These are phyloP conservation scores for Lasioglossum calceatum DNA, from an alignment of 2,888 invertebrate species.

Conservation along the genomic window DNA sequence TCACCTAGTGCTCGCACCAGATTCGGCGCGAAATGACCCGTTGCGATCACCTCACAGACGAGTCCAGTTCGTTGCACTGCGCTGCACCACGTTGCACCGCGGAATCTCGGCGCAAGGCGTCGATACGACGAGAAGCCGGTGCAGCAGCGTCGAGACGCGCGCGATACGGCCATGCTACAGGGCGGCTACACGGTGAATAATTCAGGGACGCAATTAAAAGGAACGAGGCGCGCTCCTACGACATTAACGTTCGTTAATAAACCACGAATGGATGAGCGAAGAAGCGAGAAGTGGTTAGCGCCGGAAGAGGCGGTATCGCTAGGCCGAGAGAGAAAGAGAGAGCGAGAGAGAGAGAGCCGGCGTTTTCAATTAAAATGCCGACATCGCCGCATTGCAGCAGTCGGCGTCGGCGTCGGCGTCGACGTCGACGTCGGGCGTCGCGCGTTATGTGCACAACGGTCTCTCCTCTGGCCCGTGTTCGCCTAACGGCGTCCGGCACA, in stretches of 20 bases:
- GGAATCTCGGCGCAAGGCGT: not conserved
- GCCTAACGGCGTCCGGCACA: conserved; percentile 23
- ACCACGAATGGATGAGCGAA: conserved; percentile 63
- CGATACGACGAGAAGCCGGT: not conserved
- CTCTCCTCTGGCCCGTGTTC: conserved; percentile 6
- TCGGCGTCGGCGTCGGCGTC: conserved; percentile 63
- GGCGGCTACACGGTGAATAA: conserved; percentile 43
- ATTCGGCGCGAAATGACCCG: not conserved
- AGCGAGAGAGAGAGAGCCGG: conserved; percentile 38
- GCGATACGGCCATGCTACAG: not conserved
- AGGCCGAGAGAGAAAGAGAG: conserved; percentile 9
- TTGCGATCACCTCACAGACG: not conserved
- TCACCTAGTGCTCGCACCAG: not conserved
- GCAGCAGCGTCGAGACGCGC: not conserved
- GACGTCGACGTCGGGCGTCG: conserved; percentile 61
- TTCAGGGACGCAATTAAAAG: conserved; percentile 62
- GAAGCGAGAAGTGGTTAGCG: conserved; percentile 58
- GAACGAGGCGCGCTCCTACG: conserved; percentile 43
- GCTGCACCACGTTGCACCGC: not conserved
- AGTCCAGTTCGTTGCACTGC: not conserved
- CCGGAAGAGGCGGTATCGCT: conserved; percentile 45
- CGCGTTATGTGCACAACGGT: conserved; percentile 60
- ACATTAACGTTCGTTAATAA: conserved; percentile 66
- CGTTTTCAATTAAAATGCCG: conserved; percentile 79
- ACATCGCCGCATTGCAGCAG: conserved; percentile 77